Evolutionary conservation across 2,113 vertebrate species (phyloP), one percentile per base, ranked within the genome.

Genomic region (Scortum barcoo): DNA sequence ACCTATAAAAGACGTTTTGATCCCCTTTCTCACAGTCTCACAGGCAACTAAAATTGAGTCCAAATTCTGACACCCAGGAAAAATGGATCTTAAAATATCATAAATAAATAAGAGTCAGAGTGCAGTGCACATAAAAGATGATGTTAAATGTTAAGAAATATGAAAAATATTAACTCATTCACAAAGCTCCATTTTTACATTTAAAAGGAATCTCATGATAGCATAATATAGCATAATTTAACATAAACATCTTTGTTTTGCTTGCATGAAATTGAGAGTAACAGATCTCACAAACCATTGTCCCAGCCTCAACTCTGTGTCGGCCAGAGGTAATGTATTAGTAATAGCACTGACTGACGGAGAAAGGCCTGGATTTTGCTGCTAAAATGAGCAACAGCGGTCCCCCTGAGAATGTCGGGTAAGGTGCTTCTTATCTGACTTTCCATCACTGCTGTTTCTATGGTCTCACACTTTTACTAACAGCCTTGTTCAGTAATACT

Each of bases 251-350:
- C 22, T 11, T 19, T 11, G 22, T 69, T 46, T 9, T 50, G 26
- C 62, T 60, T 36, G 56, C 19, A 33, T 58, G 65, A 63, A 62
- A 22, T 16, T 28, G n/a, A 42, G 46, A 51, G 28, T 78, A 62
- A 72, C 11, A 46, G 22, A 66, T n/a, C 28, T 17, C 7, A 46
- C 17, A 26, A 40, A 28, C 44, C 30, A 77, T 50, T 70, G 40
- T 81, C 78, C 74, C 20, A 51, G 78, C 50, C 69, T 70, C 62
- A 70, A 28, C 63, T 48, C 19, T 2, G 60, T 46, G 68, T 56
- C 0, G 2, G 76, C 60, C 61, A 69, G 40, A 76, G 54, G 53
- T 87, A 73, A 80, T 75, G 46, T 83, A 78, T 90, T 70, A 92
- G 65, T 87, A 76, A 88, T 69, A 81, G 50, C 70, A 44, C 26